Base-by-base conservation (phyloP, 2,888 invertebrate species). In the Ametastegia equiseti region DNA sequence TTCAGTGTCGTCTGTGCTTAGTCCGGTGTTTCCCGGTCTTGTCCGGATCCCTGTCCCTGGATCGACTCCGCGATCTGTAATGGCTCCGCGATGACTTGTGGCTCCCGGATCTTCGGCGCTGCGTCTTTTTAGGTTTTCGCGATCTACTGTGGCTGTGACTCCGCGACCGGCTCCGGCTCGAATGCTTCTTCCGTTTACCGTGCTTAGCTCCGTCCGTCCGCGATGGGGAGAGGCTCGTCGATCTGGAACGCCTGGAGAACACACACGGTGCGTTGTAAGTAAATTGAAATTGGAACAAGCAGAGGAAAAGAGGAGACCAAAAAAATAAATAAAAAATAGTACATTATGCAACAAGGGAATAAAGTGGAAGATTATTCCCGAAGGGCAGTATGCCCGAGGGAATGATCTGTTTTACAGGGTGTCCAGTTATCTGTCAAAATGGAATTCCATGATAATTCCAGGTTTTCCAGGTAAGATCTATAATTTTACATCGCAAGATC, bases 111-210 rank as follows among this genome's bases (percentile, higher is more conserved):
- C 91, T 84, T 27, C 88, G 87, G 11, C 91, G 88, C 50, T 89
- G 89, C 0, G 89, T 86, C 81, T 91, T 91, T 81, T 91, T 91
- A n/a, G 88, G 83, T 84, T 91, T 91, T 7, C 89, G 88, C 11
- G 90, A 87, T 36, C 91, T 90, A 81, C 92, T 91, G 67, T 90
- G 91, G 80, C 92, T 92, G 71, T 89, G 90, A 63, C 92, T 92
- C 36, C 92, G 89, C 3, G 92, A 92, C 85, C 92, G 88, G 81
- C 92, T 92, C 83, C 92, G 88, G 84, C 92, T 92, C 15, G 87
- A 82, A 80, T 91, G 92, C 78, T 91, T 91, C 86, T 92, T 91
- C 63, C 91, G 86, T 71, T 91, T 91, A 83, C 88, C 84, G 86
- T 91, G 91, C 65, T 91, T 91, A 9, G 89, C 83, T 42, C 85